phyloP scores from a whole-genome alignment of 2,797 vertebrate species.

The Enoplosus armatus region DNA sequence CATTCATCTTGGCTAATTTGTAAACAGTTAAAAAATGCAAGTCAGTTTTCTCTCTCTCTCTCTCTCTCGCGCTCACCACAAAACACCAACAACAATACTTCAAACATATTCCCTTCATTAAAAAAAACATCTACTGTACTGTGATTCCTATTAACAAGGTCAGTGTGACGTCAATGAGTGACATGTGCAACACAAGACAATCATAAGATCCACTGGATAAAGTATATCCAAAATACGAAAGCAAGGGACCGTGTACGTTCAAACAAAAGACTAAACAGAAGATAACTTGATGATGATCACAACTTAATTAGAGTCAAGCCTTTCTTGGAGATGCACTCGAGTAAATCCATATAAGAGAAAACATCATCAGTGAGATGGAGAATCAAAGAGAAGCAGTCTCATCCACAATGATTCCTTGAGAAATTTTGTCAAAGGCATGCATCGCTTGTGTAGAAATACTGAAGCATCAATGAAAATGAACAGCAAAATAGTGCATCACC shows the following conservation, averaged over 20 bases:
- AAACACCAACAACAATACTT: slow-evolving; percentile 67
- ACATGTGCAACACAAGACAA: slow-evolving; percentile 81
- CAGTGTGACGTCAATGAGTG: slow-evolving; percentile 78
- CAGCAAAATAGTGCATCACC: slow-evolving; percentile 62
- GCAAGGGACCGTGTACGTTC: slow-evolving; percentile 46
- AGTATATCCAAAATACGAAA: slow-evolving; percentile 64
- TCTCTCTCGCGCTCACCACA: slow-evolving; percentile 53
- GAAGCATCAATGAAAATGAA: slow-evolving; percentile 42
- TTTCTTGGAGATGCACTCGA: slow-evolving; percentile 64
- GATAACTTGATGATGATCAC: slow-evolving; percentile 33
- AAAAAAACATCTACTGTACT: slow-evolving; percentile 57
- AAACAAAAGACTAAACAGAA: slow-evolving; percentile 44
- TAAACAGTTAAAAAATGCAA: slow-evolving; percentile 85
- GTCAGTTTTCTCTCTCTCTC: slow-evolving; percentile 79
- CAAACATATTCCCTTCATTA: slow-evolving; percentile 81
- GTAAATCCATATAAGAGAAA: slow-evolving; percentile 39
- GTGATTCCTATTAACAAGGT: slow-evolving; percentile 75
- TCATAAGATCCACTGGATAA: slow-evolving; percentile 64
- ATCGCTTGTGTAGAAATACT: slow-evolving; percentile 62
- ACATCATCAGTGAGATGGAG: slow-evolving; percentile 48
- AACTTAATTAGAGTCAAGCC: slow-evolving; percentile 53
- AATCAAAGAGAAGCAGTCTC: slow-evolving; percentile 35
- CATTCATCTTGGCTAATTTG: slow-evolving; percentile 85
- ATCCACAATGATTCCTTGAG: slow-evolving; percentile 27
- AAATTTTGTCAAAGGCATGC: slow-evolving; percentile 52